Percentiles rank a stretch among this genome's conserved stretches.
Evolutionary conservation across 2,797 vertebrate genomes (phyloP).

Genomic region (Sebastes diaconus): DNA sequence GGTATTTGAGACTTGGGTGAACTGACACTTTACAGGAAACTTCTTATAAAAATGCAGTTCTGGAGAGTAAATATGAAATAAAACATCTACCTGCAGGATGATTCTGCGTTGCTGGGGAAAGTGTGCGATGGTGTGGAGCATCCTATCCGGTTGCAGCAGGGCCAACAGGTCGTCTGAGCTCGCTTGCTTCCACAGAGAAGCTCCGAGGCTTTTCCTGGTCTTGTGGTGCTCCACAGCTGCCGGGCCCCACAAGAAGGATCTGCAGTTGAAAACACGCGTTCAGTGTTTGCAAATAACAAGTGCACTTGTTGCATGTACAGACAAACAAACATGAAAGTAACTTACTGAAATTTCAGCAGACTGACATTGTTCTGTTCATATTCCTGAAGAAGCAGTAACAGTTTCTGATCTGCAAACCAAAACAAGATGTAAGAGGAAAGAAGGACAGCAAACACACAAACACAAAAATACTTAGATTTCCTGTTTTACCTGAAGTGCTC

Average conservation of each 20-base stretch:
- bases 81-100: conserved; percentile 74
- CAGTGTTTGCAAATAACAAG: neutral
- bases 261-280: conserved; percentile 50
- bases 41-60: neutral
- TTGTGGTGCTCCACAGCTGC: conserved; percentile 94
- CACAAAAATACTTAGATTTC: neutral
- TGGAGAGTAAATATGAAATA: neutral
- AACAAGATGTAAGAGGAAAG: conserved; percentile 1
- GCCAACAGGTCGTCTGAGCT: conserved; percentile 89
- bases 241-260: conserved; percentile 91
- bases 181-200: conserved; percentile 94
- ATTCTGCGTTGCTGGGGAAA: conserved; percentile 89
- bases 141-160: conserved; percentile 85
- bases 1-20: neutral
- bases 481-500: conserved; percentile 83
- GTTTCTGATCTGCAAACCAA: conserved; percentile 90
- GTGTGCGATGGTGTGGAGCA: conserved; percentile 87
- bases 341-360: conserved; percentile 87
- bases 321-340: conserved; percentile 1
- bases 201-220: conserved; percentile 90
- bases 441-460: neutral
- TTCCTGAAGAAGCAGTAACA: conserved; percentile 88
- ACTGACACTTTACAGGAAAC: neutral
- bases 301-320: neutral
- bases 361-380: conserved; percentile 91